Conservation (phyloP, 1,140 invertebrate genomes). For the Drosophila guanche region DNA sequence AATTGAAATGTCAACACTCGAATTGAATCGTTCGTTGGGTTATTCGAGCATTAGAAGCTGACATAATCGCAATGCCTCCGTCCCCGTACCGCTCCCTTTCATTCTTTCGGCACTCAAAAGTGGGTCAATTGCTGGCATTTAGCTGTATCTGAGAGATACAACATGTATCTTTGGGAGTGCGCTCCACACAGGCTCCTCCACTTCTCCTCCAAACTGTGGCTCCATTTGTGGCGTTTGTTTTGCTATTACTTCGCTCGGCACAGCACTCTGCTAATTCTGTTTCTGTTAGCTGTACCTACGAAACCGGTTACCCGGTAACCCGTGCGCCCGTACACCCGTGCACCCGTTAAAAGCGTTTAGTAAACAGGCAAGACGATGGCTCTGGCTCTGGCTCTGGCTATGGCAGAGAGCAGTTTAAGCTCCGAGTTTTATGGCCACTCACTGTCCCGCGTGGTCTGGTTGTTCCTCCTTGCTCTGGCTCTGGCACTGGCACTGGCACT, state of each 20-base stretch:
- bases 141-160: conserved; percentile 55
- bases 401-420: conserved; percentile 41
- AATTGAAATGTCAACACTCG: conserved; percentile 74
- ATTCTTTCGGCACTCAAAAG: conserved; percentile 41
- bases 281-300: conserved; percentile 49
- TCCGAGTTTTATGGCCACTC: conserved; percentile 41
- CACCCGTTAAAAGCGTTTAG: conserved; percentile 35
- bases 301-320: conserved; percentile 34
- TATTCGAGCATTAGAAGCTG: conserved; percentile 49
- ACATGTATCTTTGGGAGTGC: conserved; percentile 44
- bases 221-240: conserved; percentile 44
- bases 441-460: conserved; percentile 27
- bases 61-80: conserved; percentile 59
- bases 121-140: conserved; percentile 76
- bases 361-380: conserved; percentile 21
- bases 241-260: conserved; percentile 37
- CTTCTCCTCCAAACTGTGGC: conserved; percentile 38
- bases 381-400: background rate
- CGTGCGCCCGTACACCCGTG: conserved; percentile 1
- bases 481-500: conserved; percentile 52
- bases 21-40: conserved; percentile 5
- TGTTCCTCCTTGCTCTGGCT: too few relatives aligned
- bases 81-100: background rate
- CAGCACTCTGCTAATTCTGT: conserved; percentile 1
- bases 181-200: conserved; percentile 23